Evolutionary conservation across 2,113 vertebrate species (phyloP), one percentile per base, ranked within the genome.

Genomic region (Pomatostomus ruficeps): DNA sequence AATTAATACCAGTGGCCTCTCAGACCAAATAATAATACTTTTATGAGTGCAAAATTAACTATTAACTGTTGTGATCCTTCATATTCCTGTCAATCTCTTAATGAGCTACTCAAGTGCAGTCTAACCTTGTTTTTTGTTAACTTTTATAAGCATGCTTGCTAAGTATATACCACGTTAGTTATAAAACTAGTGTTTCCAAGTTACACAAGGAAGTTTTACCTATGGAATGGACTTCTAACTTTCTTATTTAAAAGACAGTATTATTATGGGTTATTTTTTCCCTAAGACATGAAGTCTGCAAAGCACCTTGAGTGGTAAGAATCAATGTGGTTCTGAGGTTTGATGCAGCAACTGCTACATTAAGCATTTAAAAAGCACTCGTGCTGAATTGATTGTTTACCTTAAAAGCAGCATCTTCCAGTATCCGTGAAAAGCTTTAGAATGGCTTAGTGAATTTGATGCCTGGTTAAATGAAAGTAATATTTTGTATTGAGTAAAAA

Each of bases 361-460:
- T 49, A 59, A 78, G 26, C n/a, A n/a, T 80, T 68, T 73, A 59
- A 67, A 82, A 86, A 77, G 17, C 10, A 51, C 6, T 43, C 80
- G 16, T 57, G 5, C 38, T 76, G 66, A 49, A 25, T 43, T 67
- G 10, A 17, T 36, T 76, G 2, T 70, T 21, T 80, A 25, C 9
- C 6, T 68, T 85, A 65, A 71, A 71, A 75, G 7, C n/a, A 57
- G 4, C 3, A 3, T 57, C 43, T 75, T 57, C 14, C 12, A 36
- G 10, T 54, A 58, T 38, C 28, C 0, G 0, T 4, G 0, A 13
- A 74, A 77, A 36, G 8, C 26, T 77, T 65, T 58, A 55, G 38
- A 90, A n/a, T 66, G 57, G 29, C 4, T 46, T 65, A 49, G 18
- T 85, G 18, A 80, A 31, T 14, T 66, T 46, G 14, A 22, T 83